These are phyloP conservation scores for Linepithema humile DNA, from an alignment of 1,140 invertebrate species.

Conservation along the genomic window DNA sequence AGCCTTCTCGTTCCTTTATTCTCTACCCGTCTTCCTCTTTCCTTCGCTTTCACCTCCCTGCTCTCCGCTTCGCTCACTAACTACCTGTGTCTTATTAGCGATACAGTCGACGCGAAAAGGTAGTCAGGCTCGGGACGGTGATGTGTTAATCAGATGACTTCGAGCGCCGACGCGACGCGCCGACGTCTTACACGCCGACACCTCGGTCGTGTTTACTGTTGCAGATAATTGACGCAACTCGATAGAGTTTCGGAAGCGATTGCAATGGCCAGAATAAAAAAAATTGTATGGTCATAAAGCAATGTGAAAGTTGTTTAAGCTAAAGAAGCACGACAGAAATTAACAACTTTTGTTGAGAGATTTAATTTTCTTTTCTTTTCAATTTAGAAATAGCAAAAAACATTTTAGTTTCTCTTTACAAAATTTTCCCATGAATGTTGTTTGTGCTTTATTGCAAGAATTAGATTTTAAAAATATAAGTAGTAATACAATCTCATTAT, in stretches of 20 bases:
- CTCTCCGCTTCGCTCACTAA: slow-evolving; percentile 73
- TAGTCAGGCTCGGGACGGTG: slow-evolving; percentile 76
- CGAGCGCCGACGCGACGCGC: slow-evolving; percentile 37
- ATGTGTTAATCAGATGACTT: slow-evolving; percentile 79
- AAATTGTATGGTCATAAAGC: neutral
- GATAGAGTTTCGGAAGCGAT: neutral
- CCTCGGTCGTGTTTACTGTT: neutral
- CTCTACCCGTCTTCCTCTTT: slow-evolving; percentile 57
- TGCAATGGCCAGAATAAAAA: neutral
- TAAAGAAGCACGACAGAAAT: neutral
- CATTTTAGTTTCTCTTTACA: no score
- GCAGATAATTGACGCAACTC: neutral
- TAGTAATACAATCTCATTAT: no score
- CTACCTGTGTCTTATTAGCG: slow-evolving; percentile 83
- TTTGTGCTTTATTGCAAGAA: no score
- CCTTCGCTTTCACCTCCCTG: slow-evolving; percentile 47
- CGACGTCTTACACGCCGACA: neutral
- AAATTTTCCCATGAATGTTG: no score
- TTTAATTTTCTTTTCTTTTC: no score
- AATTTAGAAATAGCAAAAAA: no score
- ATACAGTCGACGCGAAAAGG: slow-evolving; percentile 83
- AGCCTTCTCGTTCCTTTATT: slow-evolving; percentile 11
- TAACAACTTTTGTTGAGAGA: neutral
- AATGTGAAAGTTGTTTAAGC: neutral
- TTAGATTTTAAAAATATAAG: no score